Evolutionary conservation across 53 echinoderm and acorn worm species (phyloP).

Genomic region (Arbacia lixula): DNA sequence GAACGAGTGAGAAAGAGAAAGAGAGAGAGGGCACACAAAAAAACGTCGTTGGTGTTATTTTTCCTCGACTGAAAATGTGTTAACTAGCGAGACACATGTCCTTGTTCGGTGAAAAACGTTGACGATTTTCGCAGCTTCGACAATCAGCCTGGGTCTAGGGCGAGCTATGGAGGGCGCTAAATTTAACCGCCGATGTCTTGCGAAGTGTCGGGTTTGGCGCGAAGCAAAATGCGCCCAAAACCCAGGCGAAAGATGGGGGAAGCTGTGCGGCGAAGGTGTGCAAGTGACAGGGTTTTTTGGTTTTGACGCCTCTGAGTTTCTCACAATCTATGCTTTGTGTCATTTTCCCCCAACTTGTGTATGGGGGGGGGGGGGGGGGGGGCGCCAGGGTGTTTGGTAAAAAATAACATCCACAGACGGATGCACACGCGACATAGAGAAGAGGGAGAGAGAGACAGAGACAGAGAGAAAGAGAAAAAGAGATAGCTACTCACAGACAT

Average conservation of each 20-base stretch:
- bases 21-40: too few relatives aligned
- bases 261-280: conserved; percentile 42
- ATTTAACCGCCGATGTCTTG: conserved; percentile 53
- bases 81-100: conserved; percentile 60
- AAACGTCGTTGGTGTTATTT: conserved; percentile 46
- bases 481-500: not conserved
- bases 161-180: conserved; percentile 44
- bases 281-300: conserved; percentile 44
- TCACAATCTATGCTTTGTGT: conserved; percentile 24
- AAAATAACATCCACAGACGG: conserved; percentile 13
- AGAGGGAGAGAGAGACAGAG: not conserved
- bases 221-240: conserved; percentile 26
- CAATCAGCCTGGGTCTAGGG: conserved; percentile 35
- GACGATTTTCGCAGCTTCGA: conserved; percentile 59
- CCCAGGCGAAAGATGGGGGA: conserved; percentile 34
- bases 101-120: conserved; percentile 53
- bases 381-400: conserved; percentile 35
- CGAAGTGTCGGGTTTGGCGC: conserved; percentile 27
- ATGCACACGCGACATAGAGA: not conserved
- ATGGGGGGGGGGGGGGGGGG: too few relatives aligned
- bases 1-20: too few relatives aligned
- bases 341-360: too few relatives aligned
- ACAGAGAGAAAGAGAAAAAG: not conserved
- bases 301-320: conserved; percentile 31
- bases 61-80: conserved; percentile 41